phyloP scores from a whole-genome alignment of 2,888 invertebrate species.

The Oxyteleia sp. region DNA sequence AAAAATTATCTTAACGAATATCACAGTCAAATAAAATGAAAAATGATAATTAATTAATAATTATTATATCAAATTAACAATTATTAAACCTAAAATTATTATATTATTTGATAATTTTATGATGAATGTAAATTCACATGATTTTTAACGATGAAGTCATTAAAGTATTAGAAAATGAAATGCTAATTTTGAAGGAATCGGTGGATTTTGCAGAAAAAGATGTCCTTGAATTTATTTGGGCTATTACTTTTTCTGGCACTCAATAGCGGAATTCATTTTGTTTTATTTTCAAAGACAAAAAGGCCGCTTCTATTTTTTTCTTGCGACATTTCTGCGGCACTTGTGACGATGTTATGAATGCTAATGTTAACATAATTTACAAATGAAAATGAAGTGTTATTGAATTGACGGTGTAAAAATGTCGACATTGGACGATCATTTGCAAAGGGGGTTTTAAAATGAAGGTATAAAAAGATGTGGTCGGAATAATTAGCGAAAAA shows the following conservation, averaged over 20 bases:
- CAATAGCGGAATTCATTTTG: not conserved
- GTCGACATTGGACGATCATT: not conserved
- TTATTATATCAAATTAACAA: no score
- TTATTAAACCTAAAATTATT: no score
- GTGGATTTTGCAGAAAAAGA: not conserved
- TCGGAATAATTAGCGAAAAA: no score
- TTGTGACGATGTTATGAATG: no score
- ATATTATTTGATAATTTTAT: no score
- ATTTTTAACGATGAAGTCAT: conserved; percentile 4
- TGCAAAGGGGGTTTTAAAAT: no score
- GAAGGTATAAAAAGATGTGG: no score
- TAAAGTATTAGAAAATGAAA: conserved; percentile 15
- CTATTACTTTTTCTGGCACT: conserved; percentile 1
- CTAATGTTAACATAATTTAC: not conserved
- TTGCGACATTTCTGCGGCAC: not conserved
- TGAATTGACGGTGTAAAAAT: not conserved
- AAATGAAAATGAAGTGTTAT: not conserved
- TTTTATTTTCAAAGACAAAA: not conserved
- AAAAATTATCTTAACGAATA: no score
- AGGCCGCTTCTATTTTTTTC: not conserved
- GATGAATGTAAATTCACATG: conserved; percentile 12
- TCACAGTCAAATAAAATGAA: no score
- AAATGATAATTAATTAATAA: no score
- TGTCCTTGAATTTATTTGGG: conserved; percentile 3
- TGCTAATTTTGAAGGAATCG: conserved; percentile 5